Conservation (phyloP, 2,797 vertebrate species). For the Syngnathus rostellatus region DNA sequence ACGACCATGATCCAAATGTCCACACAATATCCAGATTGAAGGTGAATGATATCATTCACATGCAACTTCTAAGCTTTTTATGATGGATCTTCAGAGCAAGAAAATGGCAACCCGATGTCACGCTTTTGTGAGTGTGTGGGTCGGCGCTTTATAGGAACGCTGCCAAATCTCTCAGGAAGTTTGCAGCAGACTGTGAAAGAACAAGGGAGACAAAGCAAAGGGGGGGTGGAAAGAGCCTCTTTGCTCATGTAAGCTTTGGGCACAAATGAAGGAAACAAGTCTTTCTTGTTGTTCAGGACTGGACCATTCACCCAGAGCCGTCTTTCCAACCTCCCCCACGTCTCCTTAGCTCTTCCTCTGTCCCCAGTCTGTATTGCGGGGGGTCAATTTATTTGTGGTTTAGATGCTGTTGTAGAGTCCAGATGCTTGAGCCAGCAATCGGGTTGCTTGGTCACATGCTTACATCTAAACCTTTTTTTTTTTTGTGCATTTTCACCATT, state of each 20-base stretch:
- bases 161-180: constrained; percentile 61
- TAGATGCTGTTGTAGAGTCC: constrained; percentile 46
- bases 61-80: neutral
- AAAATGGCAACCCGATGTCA: constrained; percentile 20
- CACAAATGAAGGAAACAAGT: constrained; percentile 63
- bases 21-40: too few relatives aligned
- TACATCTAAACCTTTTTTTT: constrained; percentile 34
- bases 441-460: constrained; percentile 64
- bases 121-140: constrained; percentile 13
- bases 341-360: constrained; percentile 25
- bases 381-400: constrained; percentile 54
- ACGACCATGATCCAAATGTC: too few relatives aligned
- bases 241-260: constrained; percentile 42
- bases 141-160: constrained; percentile 25
- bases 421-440: constrained; percentile 66
- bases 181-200: constrained; percentile 47
- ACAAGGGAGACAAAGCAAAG: constrained; percentile 29
- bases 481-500: constrained; percentile 15
- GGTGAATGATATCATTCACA: neutral
- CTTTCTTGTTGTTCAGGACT: constrained; percentile 48
- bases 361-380: constrained; percentile 35
- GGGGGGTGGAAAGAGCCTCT: constrained; percentile 6
- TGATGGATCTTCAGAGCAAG: neutral
- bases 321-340: constrained; percentile 3
- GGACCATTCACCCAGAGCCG: constrained; percentile 42